Evolutionary conservation across 2,797 vertebrate species (phyloP).

Genomic region (Sebastes cheni): DNA sequence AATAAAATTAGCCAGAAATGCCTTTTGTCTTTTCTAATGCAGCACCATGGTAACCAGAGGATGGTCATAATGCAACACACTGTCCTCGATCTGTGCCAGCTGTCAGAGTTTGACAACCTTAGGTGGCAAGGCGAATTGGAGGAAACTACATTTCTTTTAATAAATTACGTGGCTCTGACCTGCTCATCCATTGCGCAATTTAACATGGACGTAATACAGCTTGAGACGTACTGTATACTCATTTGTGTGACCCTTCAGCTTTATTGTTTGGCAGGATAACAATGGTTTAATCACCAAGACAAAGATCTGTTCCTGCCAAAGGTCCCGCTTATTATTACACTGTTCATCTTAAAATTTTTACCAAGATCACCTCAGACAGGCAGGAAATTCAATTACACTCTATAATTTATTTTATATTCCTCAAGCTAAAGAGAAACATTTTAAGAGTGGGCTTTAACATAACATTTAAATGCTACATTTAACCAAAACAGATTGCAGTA

Average conservation of each 20-base stretch:
- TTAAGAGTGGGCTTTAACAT: background rate
- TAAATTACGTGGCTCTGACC: slow-evolving; percentile 74
- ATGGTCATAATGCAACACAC: slow-evolving; percentile 71
- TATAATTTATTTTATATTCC: slow-evolving; percentile 27
- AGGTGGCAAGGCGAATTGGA: slow-evolving; percentile 78
- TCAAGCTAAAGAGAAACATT: slow-evolving; percentile 6
- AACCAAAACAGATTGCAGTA: background rate
- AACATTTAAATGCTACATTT: slow-evolving; percentile 25
- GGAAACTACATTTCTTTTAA: slow-evolving; percentile 76
- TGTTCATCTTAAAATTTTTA: slow-evolving; percentile 41
- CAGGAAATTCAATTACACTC: slow-evolving; percentile 46
- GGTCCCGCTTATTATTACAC: slow-evolving; percentile 51
- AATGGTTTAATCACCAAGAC: slow-evolving; percentile 65
- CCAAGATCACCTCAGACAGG: slow-evolving; percentile 55
- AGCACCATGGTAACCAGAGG: slow-evolving; percentile 72
- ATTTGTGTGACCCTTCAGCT: slow-evolving; percentile 44
- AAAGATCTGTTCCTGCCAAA: slow-evolving; percentile 53
- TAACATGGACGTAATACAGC: slow-evolving; percentile 71
- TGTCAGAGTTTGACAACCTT: slow-evolving; percentile 82
- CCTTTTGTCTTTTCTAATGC: slow-evolving; percentile 81
- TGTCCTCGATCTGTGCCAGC: slow-evolving; percentile 71
- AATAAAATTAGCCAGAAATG: slow-evolving; percentile 88
- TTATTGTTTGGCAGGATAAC: slow-evolving; percentile 65
- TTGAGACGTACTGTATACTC: slow-evolving; percentile 54
- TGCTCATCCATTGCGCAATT: slow-evolving; percentile 68